Base-by-base conservation (phyloP, 37 sponge, comb jelly and placozoan species). In the Cladorhizidae sp. region DNA sequence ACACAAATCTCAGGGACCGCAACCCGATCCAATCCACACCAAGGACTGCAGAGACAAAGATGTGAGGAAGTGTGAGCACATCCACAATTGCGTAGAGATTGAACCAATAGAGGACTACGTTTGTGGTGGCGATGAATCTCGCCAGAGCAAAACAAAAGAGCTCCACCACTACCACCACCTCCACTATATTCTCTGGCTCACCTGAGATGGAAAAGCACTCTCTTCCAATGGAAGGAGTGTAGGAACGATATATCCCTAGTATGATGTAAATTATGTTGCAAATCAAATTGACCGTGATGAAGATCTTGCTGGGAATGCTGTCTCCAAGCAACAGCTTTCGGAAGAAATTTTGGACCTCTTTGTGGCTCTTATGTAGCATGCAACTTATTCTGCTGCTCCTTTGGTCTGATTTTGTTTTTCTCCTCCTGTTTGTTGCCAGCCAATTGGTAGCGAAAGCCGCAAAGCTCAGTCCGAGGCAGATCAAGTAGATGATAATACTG, bases 1-100 rank as follows among this genome's bases (percentile, higher is more conserved):
- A 80, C 32, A 94, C 23, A 45, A 94, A 85, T 0, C 95, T 59
- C 41, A 90, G 64, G 39, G 74, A 63, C 21, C 91, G 72, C 52
- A 90, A 20, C 0, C 86, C 95, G 29, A 90, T 55, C 95, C 95
- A 94, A 57, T 89, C 88, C 32, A 74, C 42, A 2, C 78, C 79
- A n/a, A 85, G 49, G 17, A 67, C 56, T 14, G 87, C 23, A 20
- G 88, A 81, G 9, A 94, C 59, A 51, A 87, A 80, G 38, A 82
- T 78, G 33, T 83, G 81, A 0, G 89, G 88, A 17, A 94, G 50
- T 33, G 95, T 94, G 28, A 90, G 67, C 2, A 88, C 58, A 79
- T 94, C 95, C 25, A 90, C 85, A 0, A 90, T 40, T 1, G 85
- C 76, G 61, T 74, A 43, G 20, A 79, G 33, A 28, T 58, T 56